Conservation (phyloP, 2,113 vertebrate genomes). For the Odontophorus gujanensis region DNA sequence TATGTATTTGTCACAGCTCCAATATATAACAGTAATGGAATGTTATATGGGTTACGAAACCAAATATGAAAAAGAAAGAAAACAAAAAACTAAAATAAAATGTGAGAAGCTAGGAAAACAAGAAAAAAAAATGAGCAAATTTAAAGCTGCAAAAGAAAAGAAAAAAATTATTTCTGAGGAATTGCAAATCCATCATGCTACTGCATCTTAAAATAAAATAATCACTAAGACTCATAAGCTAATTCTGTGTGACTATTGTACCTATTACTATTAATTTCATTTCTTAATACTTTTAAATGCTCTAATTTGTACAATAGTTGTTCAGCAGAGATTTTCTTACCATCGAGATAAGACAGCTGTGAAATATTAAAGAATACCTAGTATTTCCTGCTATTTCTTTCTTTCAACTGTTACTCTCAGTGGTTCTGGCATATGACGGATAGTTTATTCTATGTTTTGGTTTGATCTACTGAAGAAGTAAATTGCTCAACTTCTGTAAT, state of each 20-base stretch:
- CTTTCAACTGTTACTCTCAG: neutral
- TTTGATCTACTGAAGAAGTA: neutral
- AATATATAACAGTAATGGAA: slow-evolving; percentile 20
- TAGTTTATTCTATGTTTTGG: neutral
- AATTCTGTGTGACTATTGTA: neutral
- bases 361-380: neutral
- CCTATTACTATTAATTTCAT: neutral
- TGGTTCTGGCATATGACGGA: neutral
- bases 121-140: neutral
- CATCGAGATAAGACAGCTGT: neutral
- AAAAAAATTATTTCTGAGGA: neutral
- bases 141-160: neutral
- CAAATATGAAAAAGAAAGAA: neutral
- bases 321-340: neutral
- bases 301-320: neutral
- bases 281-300: neutral
- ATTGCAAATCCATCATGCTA: neutral
- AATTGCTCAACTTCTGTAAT: neutral
- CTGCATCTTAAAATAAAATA: neutral
- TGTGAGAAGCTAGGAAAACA: neutral
- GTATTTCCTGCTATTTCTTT: neutral
- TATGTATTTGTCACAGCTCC: slow-evolving; percentile 37
- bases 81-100: neutral
- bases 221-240: neutral
- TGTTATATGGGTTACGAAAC: neutral